These are phyloP conservation scores for Phortica magna DNA, from an alignment of 2,888 invertebrate genomes.

Conservation along the genomic window DNA sequence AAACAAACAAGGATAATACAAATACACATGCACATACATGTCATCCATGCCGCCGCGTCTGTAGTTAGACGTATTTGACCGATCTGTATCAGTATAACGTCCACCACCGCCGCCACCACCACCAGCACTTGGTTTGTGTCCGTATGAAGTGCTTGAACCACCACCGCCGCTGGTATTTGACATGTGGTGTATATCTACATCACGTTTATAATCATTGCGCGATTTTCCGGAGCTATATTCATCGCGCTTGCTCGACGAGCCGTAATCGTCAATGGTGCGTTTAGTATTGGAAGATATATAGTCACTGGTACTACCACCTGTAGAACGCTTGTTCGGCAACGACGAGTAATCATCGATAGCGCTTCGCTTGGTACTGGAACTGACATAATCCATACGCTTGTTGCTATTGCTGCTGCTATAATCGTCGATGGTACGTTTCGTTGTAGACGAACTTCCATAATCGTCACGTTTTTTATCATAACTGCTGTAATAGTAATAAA, in stretches of 20 bases:
- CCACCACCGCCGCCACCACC: constrained; percentile 57
- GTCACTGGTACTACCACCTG: constrained; percentile 62
- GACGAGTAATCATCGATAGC: constrained; percentile 70
- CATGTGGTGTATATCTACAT: constrained; percentile 75
- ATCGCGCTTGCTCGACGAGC: constrained; percentile 67
- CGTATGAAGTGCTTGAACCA: constrained; percentile 45
- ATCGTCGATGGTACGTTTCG: constrained; percentile 73
- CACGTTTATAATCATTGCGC: constrained; percentile 73
- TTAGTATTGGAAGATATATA: constrained; percentile 66
- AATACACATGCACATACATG: neutral
- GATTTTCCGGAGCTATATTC: constrained; percentile 58
- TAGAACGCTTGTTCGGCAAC: constrained; percentile 67
- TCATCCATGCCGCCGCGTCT: constrained; percentile 68
- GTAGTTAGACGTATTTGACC: constrained; percentile 63
- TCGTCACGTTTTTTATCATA: constrained; percentile 77
- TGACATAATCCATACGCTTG: constrained; percentile 66
- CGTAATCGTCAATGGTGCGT: constrained; percentile 64
- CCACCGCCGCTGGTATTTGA: constrained; percentile 47
- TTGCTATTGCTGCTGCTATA: constrained; percentile 61
- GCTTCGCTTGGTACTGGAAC: constrained; percentile 62
- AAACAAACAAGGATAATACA: neutral
- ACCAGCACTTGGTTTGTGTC: constrained; percentile 40
- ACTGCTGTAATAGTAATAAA: neutral
- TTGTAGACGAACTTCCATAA: constrained; percentile 66
- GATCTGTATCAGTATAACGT: constrained; percentile 69